Evolutionary conservation across 30 jellyfish, hydroid and myxozoan genomes (phyloP), one percentile per base, ranked within the genome.

Genomic region (Nemopilema nomurai): DNA sequence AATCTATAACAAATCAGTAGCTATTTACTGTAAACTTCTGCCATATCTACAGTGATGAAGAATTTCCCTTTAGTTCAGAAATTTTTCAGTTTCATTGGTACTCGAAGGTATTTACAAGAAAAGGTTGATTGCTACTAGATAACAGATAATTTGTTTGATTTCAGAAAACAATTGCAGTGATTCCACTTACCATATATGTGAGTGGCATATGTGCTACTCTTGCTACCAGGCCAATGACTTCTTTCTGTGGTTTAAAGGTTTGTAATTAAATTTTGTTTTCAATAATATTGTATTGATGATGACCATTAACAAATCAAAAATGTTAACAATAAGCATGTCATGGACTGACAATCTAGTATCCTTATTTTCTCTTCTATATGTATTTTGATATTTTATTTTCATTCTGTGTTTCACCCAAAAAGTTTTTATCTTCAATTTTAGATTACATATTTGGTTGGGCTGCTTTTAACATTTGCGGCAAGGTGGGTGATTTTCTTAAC

Each of bases 91-190:
- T n/a, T n/a, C n/a, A n/a, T n/a, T n/a, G n/a, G n/a, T n/a, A n/a
- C n/a, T n/a, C n/a, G n/a, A n/a, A n/a, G n/a, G n/a, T n/a, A n/a
- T n/a, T n/a, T n/a, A n/a, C n/a, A n/a, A n/a, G n/a, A n/a, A n/a
- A n/a, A n/a, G 6, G 6, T 41, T 41, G 57, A 41, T 41, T 41
- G 6, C 57, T 3, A 41, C 57, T 3, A 41, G 9, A 3, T 6
- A 41, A 41, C 57, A 41, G 6, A 41, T 6, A 41, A 41, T 41
- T 41, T 62, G 16, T 16, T 52, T 49, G 17, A 18, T 49, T 77
- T 66, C 84, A 92, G 98, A 92, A 80, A 69, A 33, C 98, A n/a
- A 92, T 92, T 77, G 98, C 98, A 18, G 78, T 92, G 49, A 78
- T 92, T 51, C 98, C 98, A 0, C 86, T 92, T 20, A 87, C 83